Conservation (phyloP, 2,888 invertebrate genomes). For the Diadromus collaris region DNA sequence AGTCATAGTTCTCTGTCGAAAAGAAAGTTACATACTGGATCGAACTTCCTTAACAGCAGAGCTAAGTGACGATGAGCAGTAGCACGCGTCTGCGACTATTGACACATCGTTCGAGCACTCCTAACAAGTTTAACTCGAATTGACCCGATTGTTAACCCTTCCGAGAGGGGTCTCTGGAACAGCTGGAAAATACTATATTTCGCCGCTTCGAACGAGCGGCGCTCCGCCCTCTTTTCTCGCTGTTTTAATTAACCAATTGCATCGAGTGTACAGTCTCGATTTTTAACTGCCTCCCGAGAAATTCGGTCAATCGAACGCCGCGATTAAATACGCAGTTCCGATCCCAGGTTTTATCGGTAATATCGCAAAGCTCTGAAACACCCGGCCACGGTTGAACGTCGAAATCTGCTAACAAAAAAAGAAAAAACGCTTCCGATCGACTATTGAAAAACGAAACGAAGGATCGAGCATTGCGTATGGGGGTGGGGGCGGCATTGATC, state of each 20-base stretch:
- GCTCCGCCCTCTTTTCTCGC: neutral
- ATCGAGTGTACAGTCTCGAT: neutral
- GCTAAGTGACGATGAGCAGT: neutral
- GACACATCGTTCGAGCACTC: slow-evolving; percentile 57
- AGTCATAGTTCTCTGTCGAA: neutral
- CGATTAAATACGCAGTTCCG: slow-evolving; percentile 21
- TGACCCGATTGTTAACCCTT: slow-evolving; percentile 76
- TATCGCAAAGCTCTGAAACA: neutral
- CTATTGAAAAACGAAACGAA: slow-evolving; percentile 10
- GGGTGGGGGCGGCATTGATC: slow-evolving; percentile 33
- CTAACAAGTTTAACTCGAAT: slow-evolving; percentile 76
- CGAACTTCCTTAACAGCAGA: slow-evolving; percentile 12
- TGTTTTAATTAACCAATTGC: slow-evolving; percentile 47
- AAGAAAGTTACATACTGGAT: neutral
- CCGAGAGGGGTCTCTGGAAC: slow-evolving; percentile 41
- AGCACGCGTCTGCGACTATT: slow-evolving; percentile 44
- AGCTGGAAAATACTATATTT: slow-evolving; percentile 39
- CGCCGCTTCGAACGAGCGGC: slow-evolving; percentile 20
- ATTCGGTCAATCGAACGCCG: slow-evolving; percentile 26
- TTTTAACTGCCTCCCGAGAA: slow-evolving; percentile 25
- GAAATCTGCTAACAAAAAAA: neutral
- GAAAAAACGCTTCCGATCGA: neutral
- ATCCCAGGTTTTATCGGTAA: neutral
- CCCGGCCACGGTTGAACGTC: neutral
- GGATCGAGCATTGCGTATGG: neutral